Evolutionary conservation across 2,797 vertebrate genomes (phyloP), one percentile per base, ranked within the genome.

Genomic region (Myripristis jacobus): DNA sequence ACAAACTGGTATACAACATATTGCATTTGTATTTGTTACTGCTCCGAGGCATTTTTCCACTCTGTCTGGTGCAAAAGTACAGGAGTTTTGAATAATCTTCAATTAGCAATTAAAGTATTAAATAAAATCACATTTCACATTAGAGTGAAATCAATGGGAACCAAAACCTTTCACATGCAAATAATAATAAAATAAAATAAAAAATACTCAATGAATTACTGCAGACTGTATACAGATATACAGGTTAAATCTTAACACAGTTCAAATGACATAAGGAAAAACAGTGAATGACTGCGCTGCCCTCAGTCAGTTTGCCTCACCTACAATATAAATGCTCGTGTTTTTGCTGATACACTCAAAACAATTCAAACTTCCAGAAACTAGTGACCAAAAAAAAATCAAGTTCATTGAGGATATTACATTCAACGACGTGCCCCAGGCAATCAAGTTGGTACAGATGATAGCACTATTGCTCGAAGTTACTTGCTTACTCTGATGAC

Each of bases 401-500:
- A 86, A 87, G 83, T 83, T 87, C 53, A 48, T 71, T 75, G 75
- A 76, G 75, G 81, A 79, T 50, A 72, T 87, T 86, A 92, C 91
- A 91, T 92, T 94, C 91, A 86, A 60, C 43, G 66, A 79, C 52
- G 79, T 81, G 81, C 80, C 87, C 69, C 47, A 63, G 78, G 83
- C 53, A 64, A 48, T 83, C 81, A 36, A 57, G 86, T 87, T 84
- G 81, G 71, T 80, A 75, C 66, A 68, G 77, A 63, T 76, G 82
- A 73, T 57, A 88, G 73, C 80, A 74, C 84, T 90, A 93, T 92
- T 92, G 92, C 93, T 92, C 85, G 77, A 61, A 66, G 72, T 75
- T 81, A 75, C 62, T 76, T 66, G 61, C 70, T 75, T 79, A 41
- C 63, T 79, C 71, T 66, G 87, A 85, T 87, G 87, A 89, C 89